Percentiles rank a stretch among this genome's conserved stretches.
These are phyloP conservation scores for Amblyteles armatorius DNA, from an alignment of 2,888 invertebrate genomes.

Conservation along the genomic window DNA sequence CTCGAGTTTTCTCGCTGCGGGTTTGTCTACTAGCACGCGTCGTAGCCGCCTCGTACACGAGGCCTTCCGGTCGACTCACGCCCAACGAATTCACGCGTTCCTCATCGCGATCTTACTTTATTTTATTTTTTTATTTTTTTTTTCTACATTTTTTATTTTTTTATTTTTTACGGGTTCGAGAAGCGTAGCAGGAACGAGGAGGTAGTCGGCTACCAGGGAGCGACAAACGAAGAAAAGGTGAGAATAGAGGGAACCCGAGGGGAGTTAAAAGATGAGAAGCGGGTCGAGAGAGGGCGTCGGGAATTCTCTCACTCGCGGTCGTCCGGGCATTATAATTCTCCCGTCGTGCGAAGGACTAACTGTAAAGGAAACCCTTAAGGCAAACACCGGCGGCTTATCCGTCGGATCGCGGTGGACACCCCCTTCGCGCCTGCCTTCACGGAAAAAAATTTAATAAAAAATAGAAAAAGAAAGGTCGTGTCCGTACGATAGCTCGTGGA, in stretches of 20 bases:
- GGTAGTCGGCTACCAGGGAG: slow-evolving; percentile 19
- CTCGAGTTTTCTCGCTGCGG: slow-evolving; percentile 66
- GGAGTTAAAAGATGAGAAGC: slow-evolving; percentile 47
- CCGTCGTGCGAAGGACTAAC: slow-evolving; percentile 78
- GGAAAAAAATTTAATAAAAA: slow-evolving; percentile 58
- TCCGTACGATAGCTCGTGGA: slow-evolving; percentile 17
- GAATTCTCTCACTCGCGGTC: slow-evolving; percentile 56
- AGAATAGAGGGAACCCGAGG: slow-evolving; percentile 7
- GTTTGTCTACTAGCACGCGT: slow-evolving; percentile 62
- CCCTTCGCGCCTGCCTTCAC: slow-evolving; percentile 54
- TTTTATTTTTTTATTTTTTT: slow-evolving; percentile 23
- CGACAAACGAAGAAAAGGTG: slow-evolving; percentile 25
- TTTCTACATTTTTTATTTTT: too few relatives aligned
- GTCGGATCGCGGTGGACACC: slow-evolving; percentile 65
- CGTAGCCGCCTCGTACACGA: slow-evolving; percentile 17
- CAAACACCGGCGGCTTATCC: slow-evolving; percentile 70
- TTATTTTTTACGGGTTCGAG: slow-evolving; percentile 34
- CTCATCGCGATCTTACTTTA: slow-evolving; percentile 60
- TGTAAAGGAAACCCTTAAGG: slow-evolving; percentile 78
- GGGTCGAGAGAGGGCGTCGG: slow-evolving; percentile 55
- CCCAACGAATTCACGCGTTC: slow-evolving; percentile 62
- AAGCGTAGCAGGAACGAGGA: slow-evolving; percentile 13
- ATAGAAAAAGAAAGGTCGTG: not conserved
- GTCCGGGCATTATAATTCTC: slow-evolving; percentile 80
- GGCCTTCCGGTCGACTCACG: slow-evolving; percentile 65